Evolutionary conservation across 2,113 vertebrate genomes (phyloP), one percentile per base, ranked within the genome.

Genomic region (Hippocampus zosterae): DNA sequence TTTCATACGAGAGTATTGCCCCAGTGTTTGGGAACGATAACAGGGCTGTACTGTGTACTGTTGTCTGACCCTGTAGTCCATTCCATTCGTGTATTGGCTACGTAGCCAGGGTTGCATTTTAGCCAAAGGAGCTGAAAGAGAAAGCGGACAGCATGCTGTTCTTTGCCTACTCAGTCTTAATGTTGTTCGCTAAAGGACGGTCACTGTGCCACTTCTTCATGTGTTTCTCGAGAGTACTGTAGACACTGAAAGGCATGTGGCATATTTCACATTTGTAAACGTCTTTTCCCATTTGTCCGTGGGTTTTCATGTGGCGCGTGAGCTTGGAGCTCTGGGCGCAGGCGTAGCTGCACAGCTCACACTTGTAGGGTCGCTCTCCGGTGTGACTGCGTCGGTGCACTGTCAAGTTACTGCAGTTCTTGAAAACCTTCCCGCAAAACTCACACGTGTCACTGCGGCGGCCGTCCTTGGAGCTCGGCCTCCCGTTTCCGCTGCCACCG

Each of bases 141-240:
- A 83, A 82, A 84, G 76, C 72, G 68, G 71, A 82, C 75, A 68
- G 80, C 77, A 68, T 67, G 75, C 80, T 73, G 81, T 81, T 79
- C 83, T 93, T 91, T 91, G 92, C 92, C 93, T 97, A 98, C 94
- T 98, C 96, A 88, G 95, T 95, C 95, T 97, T 97, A 94, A 98
- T 98, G 93, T 98, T 96, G 91, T 94, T 96, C 93, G 94, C 94
- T 92, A 98, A 94, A 91, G 95, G 94, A 91, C 93, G 95, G 90
- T 98, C 96, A 85, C 94, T 98, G 94, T 98, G 96, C 96, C 96
- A 98, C 94, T 98, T 98, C 95, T 98, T 98, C 96, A 98, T 98
- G 95, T 98, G 96, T 96, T 98, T 98, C 94, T 98, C 96, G 93
- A 98, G 95, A 93, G 96, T 98, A 94, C 96, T 98, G 95, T 98